Percentiles rank a stretch among this genome's conserved stretches.
These are phyloP conservation scores for Panagrolaimus sp. DNA, from an alignment of 1,140 invertebrate genomes.

Conservation along the genomic window DNA sequence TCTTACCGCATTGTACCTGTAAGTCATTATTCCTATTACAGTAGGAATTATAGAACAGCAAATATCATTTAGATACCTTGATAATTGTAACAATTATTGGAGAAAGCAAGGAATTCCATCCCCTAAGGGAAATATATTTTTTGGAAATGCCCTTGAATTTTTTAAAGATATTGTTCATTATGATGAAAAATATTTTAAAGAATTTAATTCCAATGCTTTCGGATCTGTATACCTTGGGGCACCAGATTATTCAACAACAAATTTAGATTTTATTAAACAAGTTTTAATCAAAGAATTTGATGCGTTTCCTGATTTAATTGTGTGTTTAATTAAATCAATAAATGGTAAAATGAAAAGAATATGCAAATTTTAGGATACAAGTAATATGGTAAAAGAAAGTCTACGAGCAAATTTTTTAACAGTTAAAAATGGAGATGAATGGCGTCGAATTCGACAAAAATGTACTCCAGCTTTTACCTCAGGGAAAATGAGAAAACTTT, in stretches of 20 bases:
- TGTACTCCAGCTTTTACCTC: conserved; percentile 35
- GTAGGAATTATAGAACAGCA: too few relatives aligned
- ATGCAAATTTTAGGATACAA: neutral
- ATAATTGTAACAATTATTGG: neutral
- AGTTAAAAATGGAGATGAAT: conserved; percentile 26
- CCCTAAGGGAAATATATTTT: neutral
- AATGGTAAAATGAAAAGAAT: neutral
- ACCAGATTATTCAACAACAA: neutral
- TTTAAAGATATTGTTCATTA: neutral
- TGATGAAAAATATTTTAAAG: neutral
- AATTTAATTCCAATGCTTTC: neutral
- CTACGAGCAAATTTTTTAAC: conserved; percentile 14
- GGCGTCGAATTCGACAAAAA: conserved; percentile 31
- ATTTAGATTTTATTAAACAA: neutral
- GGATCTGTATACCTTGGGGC: neutral
- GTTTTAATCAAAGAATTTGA: conserved; percentile 1
- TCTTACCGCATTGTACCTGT: neutral
- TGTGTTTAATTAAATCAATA: neutral
- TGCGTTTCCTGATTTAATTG: conserved; percentile 1
- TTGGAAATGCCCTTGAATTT: neutral
- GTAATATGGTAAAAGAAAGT: conserved; percentile 5
- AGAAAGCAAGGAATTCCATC: neutral
- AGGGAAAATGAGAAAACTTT: conserved; percentile 28
- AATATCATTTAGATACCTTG: too few relatives aligned
- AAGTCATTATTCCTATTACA: too few relatives aligned